These are phyloP conservation scores for Ectobius pallidus DNA, from an alignment of 2,888 invertebrate genomes.

Conservation along the genomic window DNA sequence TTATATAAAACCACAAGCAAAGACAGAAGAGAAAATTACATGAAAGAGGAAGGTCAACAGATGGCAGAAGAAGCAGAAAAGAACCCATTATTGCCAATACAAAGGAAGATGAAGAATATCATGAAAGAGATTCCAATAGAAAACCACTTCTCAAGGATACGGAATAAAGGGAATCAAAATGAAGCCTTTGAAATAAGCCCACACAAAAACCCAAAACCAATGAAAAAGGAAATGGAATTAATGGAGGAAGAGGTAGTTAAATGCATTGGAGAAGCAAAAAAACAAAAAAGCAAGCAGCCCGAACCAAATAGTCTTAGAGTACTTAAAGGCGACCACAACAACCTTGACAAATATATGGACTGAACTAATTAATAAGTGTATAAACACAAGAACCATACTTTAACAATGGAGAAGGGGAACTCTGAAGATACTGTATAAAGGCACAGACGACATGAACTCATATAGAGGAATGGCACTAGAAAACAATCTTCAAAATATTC, in stretches of 20 bases:
- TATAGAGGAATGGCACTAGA: conserved; percentile 2
- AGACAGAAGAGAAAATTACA: background rate
- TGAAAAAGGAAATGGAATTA: background rate
- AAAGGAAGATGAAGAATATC: background rate
- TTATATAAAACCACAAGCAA: conserved; percentile 1
- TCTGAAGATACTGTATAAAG: conserved; percentile 11
- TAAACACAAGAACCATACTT: background rate
- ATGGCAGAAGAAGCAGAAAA: background rate
- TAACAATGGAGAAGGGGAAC: conserved; percentile 16
- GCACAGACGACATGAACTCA: conserved; percentile 7
- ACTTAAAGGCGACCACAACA: background rate
- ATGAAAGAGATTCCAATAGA: conserved; percentile 18
- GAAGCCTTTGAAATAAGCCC: background rate
- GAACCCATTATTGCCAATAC: background rate
- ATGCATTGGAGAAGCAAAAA: conserved; percentile 7
- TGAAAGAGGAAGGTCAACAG: background rate
- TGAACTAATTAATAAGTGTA: background rate
- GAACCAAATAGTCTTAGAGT: background rate
- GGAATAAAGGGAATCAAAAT: conserved; percentile 7
- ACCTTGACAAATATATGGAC: background rate
- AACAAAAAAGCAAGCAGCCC: conserved; percentile 2
- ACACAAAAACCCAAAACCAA: background rate
- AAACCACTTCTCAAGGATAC: conserved; percentile 3
- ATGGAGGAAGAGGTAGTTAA: background rate
- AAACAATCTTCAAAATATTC: conserved; percentile 8